Base-by-base conservation (phyloP, 2,797 vertebrate species). In the Ceryle rudis region DNA sequence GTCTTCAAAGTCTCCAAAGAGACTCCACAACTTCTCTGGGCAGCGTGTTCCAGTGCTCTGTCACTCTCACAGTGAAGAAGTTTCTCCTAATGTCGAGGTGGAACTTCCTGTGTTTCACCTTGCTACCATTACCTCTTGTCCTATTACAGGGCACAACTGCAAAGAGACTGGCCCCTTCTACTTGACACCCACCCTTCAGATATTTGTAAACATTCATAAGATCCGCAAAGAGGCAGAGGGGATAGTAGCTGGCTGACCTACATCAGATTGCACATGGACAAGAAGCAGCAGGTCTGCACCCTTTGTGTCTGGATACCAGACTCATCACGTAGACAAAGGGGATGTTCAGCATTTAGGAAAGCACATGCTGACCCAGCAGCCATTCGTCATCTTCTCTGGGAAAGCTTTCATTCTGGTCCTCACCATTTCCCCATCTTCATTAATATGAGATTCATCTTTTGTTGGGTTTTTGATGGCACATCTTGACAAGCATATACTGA, bases 201-300 rank as follows among this genome's bases (percentile, higher is more conserved):
- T 52, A 52, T 29, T 52, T 52, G 51, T 52, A 52, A 29, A 29
- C 51, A 52, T 52, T 52, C 28, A 29, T 29, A 52, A 52, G 26
- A 52, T 52, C 26, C 26, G 21, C 17, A 28, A 31, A 14, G 58
- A 26, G 64, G 26, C 42, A 61, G 42, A 71, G 44, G 21, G 16
- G 28, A 28, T 5, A 17, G 52, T 2, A 39, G 6, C 23, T 80
- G 60, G 5, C 6, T 0, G 2, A 18, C 14, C 26, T 35, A 6
- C 25, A 52, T 72, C 54, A 46, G 14, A 11, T 44, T 74, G 28
- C 60, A 25, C 16, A 0, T 47, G 46, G 49, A 18, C 37, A 64
- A 69, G 66, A 35, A 83, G 18, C 37, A 60, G 11, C 14, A 16
- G 8, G 8, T 74, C 61, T 83, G 28, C 37, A 81, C 28, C 31